Evolutionary conservation across 2,888 invertebrate species (phyloP).

Genomic region (Epistrophella euchroma): DNA sequence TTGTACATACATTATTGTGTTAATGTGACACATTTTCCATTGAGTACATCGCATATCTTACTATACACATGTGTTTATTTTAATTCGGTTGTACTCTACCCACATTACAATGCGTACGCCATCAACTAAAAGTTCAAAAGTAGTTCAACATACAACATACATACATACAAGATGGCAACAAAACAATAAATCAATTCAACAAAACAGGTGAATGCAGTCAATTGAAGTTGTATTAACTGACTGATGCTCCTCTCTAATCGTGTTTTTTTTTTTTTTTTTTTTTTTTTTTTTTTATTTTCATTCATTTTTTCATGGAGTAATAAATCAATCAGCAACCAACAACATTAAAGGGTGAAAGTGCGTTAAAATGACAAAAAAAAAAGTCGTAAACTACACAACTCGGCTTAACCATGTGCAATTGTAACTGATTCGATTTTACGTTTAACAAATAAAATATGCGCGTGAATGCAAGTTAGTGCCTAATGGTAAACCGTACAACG

Average conservation of each 20-base stretch:
- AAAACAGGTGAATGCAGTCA: constrained; percentile 36
- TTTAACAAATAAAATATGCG: constrained; percentile 9
- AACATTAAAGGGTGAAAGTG: constrained; percentile 57
- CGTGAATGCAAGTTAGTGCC: background rate
- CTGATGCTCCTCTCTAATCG: constrained; percentile 17
- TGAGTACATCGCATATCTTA: background rate
- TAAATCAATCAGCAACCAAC: constrained; percentile 49
- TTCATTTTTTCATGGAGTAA: constrained; percentile 19
- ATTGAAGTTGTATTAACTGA: constrained; percentile 18
- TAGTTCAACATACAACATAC: constrained; percentile 27
- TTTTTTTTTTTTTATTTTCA: too few species aligned
- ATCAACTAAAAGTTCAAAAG: constrained; percentile 9
- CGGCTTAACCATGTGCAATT: constrained; percentile 1
- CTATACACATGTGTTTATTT: background rate
- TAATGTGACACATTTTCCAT: constrained; percentile 39
- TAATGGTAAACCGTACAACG: background rate
- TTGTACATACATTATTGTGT: background rate
- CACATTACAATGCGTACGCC: constrained; percentile 41
- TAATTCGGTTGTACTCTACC: constrained; percentile 22
- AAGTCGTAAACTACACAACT: background rate
- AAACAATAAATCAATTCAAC: constrained; percentile 24
- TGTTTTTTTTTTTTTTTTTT: constrained; percentile 6
- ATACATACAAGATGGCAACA: background rate
- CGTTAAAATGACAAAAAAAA: constrained; percentile 39
- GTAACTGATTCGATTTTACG: constrained; percentile 4